These are phyloP conservation scores for Lycophotia porphyrea DNA, from an alignment of 2,888 invertebrate genomes.

Conservation along the genomic window DNA sequence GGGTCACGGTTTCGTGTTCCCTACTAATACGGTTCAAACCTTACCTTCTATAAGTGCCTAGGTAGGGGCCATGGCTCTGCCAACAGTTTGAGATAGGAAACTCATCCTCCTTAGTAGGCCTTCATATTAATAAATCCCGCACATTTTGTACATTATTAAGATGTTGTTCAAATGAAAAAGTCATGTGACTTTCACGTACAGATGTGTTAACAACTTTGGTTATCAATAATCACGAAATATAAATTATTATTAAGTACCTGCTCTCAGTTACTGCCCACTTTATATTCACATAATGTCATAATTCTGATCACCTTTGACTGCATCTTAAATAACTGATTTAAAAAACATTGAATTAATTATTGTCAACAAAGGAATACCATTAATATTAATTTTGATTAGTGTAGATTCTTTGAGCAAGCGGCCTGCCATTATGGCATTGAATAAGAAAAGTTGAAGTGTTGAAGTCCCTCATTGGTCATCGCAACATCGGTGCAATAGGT, in stretches of 20 bases:
- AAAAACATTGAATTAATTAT: background rate
- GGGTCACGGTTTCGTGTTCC: background rate
- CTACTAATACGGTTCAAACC: background rate
- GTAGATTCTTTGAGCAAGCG: background rate
- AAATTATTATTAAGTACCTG: background rate
- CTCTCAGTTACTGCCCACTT: background rate
- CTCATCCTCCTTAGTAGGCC: background rate
- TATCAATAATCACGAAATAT: background rate
- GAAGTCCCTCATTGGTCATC: background rate
- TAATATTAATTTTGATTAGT: background rate
- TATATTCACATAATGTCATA: slow-evolving; percentile 5
- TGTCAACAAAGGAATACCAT: background rate
- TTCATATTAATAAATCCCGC: background rate
- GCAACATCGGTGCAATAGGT: background rate
- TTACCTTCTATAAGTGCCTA: background rate
- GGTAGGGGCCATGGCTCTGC: background rate
- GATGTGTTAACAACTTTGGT: background rate
- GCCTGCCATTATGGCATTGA: background rate
- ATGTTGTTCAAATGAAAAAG: too few species aligned
- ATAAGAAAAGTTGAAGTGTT: background rate
- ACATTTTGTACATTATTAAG: background rate
- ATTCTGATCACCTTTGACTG: slow-evolving; percentile 6
- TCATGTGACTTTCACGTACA: background rate
- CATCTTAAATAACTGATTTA: slow-evolving; percentile 4
- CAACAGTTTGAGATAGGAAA: background rate